phyloP scores from a whole-genome alignment of 2,113 vertebrate genomes.

The Boulengeromyrus knoepffleri region DNA sequence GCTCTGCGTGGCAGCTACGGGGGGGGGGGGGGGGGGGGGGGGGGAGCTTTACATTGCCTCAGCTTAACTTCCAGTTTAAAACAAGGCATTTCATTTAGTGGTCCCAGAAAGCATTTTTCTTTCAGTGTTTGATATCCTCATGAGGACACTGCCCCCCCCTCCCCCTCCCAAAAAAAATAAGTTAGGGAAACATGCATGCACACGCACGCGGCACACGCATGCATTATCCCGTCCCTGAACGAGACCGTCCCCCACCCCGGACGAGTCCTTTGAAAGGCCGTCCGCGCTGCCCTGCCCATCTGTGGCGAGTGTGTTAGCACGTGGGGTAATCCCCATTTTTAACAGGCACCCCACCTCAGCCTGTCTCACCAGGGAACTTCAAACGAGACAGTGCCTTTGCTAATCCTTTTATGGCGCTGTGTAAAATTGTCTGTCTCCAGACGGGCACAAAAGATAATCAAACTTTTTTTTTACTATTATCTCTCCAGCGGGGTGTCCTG shows the following conservation, averaged over 20 bases:
- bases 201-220: neutral
- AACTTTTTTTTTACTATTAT: conserved; percentile 11
- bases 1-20: too few relatives aligned
- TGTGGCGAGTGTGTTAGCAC: neutral
- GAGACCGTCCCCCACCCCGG: conserved; percentile 28
- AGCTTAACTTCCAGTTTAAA: neutral
- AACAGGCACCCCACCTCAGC: conserved; percentile 28
- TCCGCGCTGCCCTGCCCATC: neutral
- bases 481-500: conserved; percentile 11
- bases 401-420: conserved; percentile 46
- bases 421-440: conserved; percentile 43
- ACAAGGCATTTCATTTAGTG: neutral
- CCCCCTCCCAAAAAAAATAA: neutral
- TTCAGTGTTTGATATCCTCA: neutral
- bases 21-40: neutral
- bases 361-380: conserved; percentile 35
- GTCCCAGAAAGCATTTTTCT: neutral
- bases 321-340: conserved; percentile 25
- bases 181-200: neutral
- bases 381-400: conserved; percentile 34
- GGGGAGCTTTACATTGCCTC: neutral
- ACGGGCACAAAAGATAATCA: conserved; percentile 24
- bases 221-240: conserved; percentile 26
- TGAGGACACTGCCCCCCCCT: neutral
- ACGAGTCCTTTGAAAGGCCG: conserved; percentile 8